Evolutionary conservation across 2,113 vertebrate species (phyloP).

Genomic region (Dolichallabes microphthalmus): DNA sequence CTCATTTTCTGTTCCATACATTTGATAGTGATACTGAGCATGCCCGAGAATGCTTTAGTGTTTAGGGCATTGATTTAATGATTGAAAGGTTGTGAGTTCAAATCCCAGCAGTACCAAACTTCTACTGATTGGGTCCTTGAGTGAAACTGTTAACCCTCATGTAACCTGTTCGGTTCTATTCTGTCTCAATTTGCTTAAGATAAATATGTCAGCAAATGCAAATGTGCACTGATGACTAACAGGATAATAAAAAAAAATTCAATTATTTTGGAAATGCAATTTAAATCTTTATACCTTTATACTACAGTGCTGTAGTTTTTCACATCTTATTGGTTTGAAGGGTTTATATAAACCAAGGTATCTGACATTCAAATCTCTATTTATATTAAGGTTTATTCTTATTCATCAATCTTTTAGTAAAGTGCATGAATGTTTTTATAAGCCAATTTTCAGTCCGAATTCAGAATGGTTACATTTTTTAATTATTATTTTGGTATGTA

Average conservation of each 20-base stretch:
- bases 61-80: neutral
- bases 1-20: neutral
- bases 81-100: neutral
- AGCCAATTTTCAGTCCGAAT: neutral
- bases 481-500: too few relatives aligned
- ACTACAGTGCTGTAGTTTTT: neutral
- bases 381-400: neutral
- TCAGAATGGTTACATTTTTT: neutral
- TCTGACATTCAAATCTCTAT: neutral
- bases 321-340: neutral
- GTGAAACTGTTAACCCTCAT: neutral
- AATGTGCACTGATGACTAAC: neutral
- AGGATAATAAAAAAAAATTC: neutral
- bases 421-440: neutral
- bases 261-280: neutral
- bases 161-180: neutral
- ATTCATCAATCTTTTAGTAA: neutral
- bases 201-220: neutral
- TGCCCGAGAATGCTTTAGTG: neutral
- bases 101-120: neutral
- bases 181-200: neutral
- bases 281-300: neutral
- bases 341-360: neutral
- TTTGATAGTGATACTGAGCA: neutral
- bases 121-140: neutral